These are phyloP conservation scores for Homarus americanus DNA, from an alignment of 1,140 invertebrate species.

Conservation along the genomic window DNA sequence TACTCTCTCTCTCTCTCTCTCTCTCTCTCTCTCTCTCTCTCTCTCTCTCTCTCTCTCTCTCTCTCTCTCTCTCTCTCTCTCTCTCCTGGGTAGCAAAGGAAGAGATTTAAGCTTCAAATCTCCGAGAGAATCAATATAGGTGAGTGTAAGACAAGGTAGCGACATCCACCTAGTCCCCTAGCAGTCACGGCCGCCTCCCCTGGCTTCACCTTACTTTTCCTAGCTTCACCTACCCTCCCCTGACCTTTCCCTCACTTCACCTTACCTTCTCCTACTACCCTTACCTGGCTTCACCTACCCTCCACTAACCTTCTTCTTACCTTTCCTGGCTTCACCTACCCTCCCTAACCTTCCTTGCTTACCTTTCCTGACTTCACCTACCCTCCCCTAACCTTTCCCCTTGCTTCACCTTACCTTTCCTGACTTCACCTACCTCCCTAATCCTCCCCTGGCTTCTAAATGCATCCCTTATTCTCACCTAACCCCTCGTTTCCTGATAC, in stretches of 20 bases:
- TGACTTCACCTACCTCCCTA: too few species aligned
- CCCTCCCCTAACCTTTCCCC: too few species aligned
- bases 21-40: background rate
- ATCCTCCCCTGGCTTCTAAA: too few species aligned
- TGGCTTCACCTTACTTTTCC: background rate
- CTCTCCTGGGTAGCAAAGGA: background rate
- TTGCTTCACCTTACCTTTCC: too few species aligned
- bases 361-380: too few species aligned
- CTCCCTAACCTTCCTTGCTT: too few species aligned
- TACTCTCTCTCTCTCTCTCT: slow-evolving; percentile 25
- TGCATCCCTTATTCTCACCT: too few species aligned
- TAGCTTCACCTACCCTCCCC: background rate
- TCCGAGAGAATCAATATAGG: background rate
- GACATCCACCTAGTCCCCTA: background rate
- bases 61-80: background rate
- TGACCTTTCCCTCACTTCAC: background rate
- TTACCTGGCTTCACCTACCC: background rate
- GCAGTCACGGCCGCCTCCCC: background rate
- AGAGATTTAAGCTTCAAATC: background rate
- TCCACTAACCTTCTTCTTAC: too few species aligned
- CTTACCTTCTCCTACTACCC: background rate
- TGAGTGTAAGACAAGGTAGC: slow-evolving; percentile 13
- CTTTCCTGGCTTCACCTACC: too few species aligned
- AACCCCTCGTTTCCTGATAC: too few species aligned
- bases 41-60: background rate